These are phyloP conservation scores for Delia radicum DNA, from an alignment of 1,140 invertebrate species.

Conservation along the genomic window DNA sequence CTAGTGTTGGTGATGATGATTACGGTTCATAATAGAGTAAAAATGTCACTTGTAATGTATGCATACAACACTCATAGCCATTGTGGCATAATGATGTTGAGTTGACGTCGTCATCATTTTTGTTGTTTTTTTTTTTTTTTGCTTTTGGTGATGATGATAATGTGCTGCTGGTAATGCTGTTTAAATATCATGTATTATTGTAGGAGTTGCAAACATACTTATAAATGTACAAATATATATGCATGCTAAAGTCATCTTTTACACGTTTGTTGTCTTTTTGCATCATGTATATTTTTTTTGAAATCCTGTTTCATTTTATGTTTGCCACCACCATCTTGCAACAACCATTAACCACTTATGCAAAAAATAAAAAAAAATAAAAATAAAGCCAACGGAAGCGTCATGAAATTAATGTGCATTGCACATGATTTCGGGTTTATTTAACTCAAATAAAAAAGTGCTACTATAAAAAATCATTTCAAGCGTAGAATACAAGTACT, in stretches of 20 bases:
- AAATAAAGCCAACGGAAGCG: neutral
- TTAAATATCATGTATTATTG: neutral
- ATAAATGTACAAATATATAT: no score
- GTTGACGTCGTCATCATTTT: neutral
- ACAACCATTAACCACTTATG: neutral
- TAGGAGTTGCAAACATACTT: no score
- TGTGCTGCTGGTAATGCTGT: neutral
- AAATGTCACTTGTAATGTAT: neutral
- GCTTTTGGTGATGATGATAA: neutral
- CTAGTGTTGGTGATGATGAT: neutral
- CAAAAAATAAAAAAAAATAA: neutral
- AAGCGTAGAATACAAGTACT: neutral
- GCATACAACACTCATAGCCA: neutral
- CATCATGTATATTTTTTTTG: neutral
- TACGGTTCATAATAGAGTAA: neutral
- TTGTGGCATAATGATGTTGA: neutral
- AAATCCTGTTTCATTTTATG: neutral
- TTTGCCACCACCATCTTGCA: neutral
- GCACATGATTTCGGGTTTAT: slow-evolving; percentile 3
- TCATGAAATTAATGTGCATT: neutral
- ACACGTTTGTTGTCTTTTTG: neutral
- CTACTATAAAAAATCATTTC: neutral
- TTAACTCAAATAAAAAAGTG: neutral
- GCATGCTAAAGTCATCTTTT: neutral
- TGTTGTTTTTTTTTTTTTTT: neutral